phyloP scores from a whole-genome alignment of 1,140 invertebrate genomes.

The Chlorops oryzae region DNA sequence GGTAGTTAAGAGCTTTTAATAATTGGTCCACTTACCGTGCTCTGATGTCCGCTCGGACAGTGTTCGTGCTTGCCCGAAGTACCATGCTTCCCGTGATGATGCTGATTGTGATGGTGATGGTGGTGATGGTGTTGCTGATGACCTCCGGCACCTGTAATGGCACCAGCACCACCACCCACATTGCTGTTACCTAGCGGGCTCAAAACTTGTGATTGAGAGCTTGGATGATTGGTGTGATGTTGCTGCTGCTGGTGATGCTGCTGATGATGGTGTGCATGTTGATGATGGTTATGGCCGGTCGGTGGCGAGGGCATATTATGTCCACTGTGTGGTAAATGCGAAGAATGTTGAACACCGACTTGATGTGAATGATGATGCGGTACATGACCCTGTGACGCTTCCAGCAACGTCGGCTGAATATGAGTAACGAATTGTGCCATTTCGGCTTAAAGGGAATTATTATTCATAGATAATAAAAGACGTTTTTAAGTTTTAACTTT shows the following conservation, averaged over 20 bases:
- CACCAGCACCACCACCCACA: too few species aligned
- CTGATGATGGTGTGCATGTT: constrained; percentile 23
- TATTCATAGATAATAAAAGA: too few species aligned
- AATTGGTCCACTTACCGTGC: constrained; percentile 39
- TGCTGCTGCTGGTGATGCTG: constrained; percentile 30
- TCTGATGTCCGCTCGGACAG: constrained; percentile 42
- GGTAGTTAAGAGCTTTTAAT: too few species aligned
- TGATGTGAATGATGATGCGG: constrained; percentile 48
- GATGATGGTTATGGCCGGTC: constrained; percentile 45
- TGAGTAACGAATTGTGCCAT: constrained; percentile 56
- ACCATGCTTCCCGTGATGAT: constrained; percentile 18
- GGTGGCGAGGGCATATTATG: constrained; percentile 46
- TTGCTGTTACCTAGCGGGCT: too few species aligned
- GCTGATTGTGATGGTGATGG: constrained; percentile 18
- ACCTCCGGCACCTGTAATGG: too few species aligned
- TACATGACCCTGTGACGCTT: constrained; percentile 52
- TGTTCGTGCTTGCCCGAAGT: constrained; percentile 35
- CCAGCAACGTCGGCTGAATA: constrained; percentile 54
- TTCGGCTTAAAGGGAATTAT: not conserved
- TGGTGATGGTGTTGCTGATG: constrained; percentile 16
- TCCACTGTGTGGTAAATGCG: constrained; percentile 44
- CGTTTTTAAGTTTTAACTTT: too few species aligned
- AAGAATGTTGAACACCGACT: constrained; percentile 42
- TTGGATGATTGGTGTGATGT: constrained; percentile 14
- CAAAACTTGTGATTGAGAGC: constrained; percentile 17